These are phyloP conservation scores for Apotomis betuletana DNA, from an alignment of 2,888 invertebrate species.

Conservation along the genomic window DNA sequence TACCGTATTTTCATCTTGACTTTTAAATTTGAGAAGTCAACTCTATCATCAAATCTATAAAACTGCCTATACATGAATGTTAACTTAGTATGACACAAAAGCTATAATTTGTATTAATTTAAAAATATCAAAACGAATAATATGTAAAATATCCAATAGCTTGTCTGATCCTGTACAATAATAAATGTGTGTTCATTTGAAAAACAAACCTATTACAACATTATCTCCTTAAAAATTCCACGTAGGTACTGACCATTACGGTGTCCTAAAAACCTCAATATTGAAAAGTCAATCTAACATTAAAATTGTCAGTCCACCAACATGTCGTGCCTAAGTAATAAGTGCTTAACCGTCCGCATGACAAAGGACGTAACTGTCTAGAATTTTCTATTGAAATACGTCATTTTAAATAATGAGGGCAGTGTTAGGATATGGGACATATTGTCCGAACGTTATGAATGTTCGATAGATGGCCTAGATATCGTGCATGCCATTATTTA, in stretches of 20 bases:
- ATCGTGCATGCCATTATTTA: slow-evolving; percentile 16
- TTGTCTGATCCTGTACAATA: neutral
- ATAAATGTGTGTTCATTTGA: neutral
- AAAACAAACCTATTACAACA: neutral
- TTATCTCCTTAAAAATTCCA: neutral
- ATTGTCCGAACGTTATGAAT: slow-evolving; percentile 19
- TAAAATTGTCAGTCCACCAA: slow-evolving; percentile 15
- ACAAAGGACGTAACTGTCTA: neutral
- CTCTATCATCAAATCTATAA: no score
- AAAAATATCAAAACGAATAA: no score
- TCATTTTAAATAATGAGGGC: neutral
- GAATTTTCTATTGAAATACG: neutral
- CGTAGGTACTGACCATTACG: neutral
- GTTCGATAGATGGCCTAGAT: slow-evolving; percentile 37
- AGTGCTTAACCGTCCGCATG: neutral
- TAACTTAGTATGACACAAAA: no score
- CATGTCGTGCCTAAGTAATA: slow-evolving; percentile 10
- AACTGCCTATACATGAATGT: no score
- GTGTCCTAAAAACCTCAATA: slow-evolving; percentile 21
- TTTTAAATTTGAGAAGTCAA: no score
- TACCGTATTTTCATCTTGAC: no score
- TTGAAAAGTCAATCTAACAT: slow-evolving; percentile 10
- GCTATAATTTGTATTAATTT: no score
- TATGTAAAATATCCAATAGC: neutral
- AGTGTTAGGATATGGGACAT: slow-evolving; percentile 6